A percentile compares a stretch with the other conserved stretches of the same genome.
Conservation (phyloP, 2,113 vertebrate genomes). For the Neodon shergylaensis region DNA sequence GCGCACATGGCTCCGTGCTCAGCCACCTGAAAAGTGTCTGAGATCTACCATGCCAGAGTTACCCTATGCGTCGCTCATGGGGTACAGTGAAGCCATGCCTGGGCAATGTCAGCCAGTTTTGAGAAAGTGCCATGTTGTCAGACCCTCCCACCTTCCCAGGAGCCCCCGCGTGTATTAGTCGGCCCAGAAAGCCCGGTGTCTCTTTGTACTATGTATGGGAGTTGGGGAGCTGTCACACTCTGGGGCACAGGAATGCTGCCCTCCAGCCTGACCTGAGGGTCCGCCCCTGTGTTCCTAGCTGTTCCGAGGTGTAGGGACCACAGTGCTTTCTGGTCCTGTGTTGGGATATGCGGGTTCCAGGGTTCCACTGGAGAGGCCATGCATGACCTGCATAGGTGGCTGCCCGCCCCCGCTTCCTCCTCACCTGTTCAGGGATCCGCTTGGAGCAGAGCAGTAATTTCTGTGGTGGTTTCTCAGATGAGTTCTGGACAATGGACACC, state of each 20-base stretch:
- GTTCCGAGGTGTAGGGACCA: rapidly evolving
- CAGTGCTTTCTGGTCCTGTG: neutral
- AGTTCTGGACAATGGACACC: neutral
- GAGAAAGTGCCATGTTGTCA: neutral
- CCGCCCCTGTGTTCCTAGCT: neutral
- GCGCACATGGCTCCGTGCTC: neutral
- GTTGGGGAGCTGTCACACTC: neutral
- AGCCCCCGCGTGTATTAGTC: neutral
- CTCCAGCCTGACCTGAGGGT: neutral
- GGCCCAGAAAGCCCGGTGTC: neutral
- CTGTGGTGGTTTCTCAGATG: neutral
- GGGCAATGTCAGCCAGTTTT: neutral
- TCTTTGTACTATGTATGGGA: neutral
- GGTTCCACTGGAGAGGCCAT: neutral
- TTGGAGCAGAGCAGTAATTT: neutral
- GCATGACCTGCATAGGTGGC: neutral
- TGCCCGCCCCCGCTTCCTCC: neutral
- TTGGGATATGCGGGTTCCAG: neutral
- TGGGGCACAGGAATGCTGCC: neutral
- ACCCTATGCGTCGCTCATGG: neutral
- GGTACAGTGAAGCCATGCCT: too few species aligned
- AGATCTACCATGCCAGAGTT: neutral
- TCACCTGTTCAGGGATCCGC: neutral
- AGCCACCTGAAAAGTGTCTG: neutral
- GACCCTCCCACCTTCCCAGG: neutral